A percentile compares a stretch with the other conserved stretches of the same genome.
These are phyloP conservation scores for Meta bourneti DNA, from an alignment of 2,888 invertebrate species.

Conservation along the genomic window DNA sequence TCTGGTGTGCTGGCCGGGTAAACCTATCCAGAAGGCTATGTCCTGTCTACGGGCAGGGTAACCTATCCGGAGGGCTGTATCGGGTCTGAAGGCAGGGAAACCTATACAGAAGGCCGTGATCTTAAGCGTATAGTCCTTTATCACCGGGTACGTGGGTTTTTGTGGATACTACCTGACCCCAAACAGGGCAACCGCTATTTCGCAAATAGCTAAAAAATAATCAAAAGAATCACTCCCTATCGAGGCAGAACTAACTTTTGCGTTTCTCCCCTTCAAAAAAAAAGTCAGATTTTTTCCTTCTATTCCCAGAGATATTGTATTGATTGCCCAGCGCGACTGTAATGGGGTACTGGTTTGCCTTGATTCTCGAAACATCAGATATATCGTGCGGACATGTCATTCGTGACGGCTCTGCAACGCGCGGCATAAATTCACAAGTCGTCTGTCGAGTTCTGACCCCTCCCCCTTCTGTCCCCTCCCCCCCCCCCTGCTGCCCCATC, in stretches of 20 bases:
- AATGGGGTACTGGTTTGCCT: constrained; percentile 3
- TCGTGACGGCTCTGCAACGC: background rate
- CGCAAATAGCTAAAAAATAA: background rate
- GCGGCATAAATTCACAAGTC: constrained; percentile 43
- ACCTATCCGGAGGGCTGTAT: no score
- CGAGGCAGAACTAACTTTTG: background rate
- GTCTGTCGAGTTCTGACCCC: constrained; percentile 23
- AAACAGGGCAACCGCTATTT: no score
- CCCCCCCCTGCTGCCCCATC: background rate
- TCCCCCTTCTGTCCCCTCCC: background rate
- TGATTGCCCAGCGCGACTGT: background rate
- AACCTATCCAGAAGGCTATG: no score
- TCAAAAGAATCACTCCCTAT: background rate
- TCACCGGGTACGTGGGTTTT: no score
- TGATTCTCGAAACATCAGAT: constrained; percentile 14
- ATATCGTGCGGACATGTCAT: constrained; percentile 28
- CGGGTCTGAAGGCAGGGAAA: no score
- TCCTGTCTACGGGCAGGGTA: no score
- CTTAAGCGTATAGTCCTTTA: no score
- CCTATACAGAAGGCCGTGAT: no score
- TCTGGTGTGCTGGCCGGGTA: no score
- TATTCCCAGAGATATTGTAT: background rate
- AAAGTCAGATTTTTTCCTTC: background rate
- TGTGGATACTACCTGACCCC: no score
- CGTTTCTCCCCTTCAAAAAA: background rate